phyloP scores from a whole-genome alignment of 1,140 invertebrate species.

The Zaprionus lachaisei region DNA sequence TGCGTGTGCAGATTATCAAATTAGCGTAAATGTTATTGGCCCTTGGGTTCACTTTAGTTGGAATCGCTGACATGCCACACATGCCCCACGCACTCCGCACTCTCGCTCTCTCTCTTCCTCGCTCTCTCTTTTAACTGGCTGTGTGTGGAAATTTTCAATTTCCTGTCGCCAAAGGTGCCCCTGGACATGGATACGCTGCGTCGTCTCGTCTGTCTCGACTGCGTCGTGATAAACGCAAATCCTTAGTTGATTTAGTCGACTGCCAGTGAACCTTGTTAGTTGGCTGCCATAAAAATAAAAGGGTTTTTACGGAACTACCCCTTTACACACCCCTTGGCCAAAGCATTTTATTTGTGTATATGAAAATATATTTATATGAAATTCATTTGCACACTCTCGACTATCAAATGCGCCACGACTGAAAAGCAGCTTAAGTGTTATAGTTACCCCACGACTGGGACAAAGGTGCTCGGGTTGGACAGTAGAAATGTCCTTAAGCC shows the following conservation, averaged over 20 bases:
- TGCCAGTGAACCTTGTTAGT: conserved; percentile 61
- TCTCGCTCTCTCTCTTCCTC: background rate
- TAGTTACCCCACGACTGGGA: conserved; percentile 63
- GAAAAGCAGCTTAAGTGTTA: conserved; percentile 77
- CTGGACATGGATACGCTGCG: conserved; percentile 12
- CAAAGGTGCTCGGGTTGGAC: conserved; percentile 50
- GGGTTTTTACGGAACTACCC: background rate
- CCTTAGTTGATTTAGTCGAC: conserved; percentile 71
- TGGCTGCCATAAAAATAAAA: conserved; percentile 70
- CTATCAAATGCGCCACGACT: conserved; percentile 72
- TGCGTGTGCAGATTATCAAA: conserved; percentile 83
- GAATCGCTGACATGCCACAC: conserved; percentile 56
- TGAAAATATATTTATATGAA: conserved; percentile 54
- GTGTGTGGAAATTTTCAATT: conserved; percentile 78
- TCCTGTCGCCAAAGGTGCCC: conserved; percentile 58
- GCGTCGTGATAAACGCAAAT: conserved; percentile 67
- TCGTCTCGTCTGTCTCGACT: conserved; percentile 12
- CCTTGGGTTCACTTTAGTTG: conserved; percentile 52
- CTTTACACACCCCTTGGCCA: background rate
- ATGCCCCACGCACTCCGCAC: conserved; percentile 30
- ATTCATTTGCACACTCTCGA: conserved; percentile 41
- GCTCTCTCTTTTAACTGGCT: background rate
- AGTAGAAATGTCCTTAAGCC: conserved; percentile 31
- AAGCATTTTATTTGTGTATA: conserved; percentile 39
- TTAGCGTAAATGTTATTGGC: conserved; percentile 83